A percentile compares a stretch with the other conserved stretches of the same genome.
These are phyloP conservation scores for Acrossocheilus fasciatus DNA, from an alignment of 2,797 vertebrate species.

Conservation along the genomic window DNA sequence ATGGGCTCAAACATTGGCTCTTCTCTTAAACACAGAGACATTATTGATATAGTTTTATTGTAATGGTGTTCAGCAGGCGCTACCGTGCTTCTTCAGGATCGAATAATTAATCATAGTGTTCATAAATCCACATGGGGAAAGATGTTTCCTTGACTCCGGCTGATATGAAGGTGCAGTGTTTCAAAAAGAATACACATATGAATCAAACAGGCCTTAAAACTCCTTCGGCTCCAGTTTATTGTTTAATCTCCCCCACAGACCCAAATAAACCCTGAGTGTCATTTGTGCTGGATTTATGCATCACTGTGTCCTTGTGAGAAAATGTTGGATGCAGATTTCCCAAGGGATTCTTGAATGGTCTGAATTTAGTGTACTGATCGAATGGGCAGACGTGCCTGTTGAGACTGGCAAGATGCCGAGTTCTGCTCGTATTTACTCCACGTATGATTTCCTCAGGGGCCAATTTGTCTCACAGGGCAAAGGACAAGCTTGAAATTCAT, in stretches of 20 bases:
- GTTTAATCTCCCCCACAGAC: slow-evolving; percentile 17
- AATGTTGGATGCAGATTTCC: slow-evolving; percentile 60
- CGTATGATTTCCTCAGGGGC: slow-evolving; percentile 52
- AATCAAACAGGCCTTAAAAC: slow-evolving; percentile 1
- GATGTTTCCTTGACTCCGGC: not conserved
- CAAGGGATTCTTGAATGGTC: slow-evolving; percentile 56
- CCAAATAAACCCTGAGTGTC: slow-evolving; percentile 49
- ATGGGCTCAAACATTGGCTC: not conserved
- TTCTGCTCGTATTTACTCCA: slow-evolving; percentile 51
- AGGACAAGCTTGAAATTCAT: slow-evolving; percentile 49
- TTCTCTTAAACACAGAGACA: not conserved
- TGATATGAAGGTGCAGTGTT: not conserved
- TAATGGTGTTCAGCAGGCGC: not conserved
- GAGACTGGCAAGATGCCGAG: slow-evolving; percentile 60
- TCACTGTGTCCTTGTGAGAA: slow-evolving; percentile 65
- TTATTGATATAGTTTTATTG: slow-evolving; percentile 4
- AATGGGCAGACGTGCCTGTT: slow-evolving; percentile 60
- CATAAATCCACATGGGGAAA: slow-evolving; percentile 10
- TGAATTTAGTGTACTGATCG: slow-evolving; percentile 53
- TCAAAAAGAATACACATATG: not conserved
- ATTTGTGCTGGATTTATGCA: slow-evolving; percentile 57
- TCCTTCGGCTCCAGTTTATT: slow-evolving; percentile 7
- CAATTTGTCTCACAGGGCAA: slow-evolving; percentile 51
- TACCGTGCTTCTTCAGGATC: not conserved
- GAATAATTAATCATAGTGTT: not conserved